These are phyloP conservation scores for Ptychadena robeensis DNA, from an alignment of 2,797 vertebrate genomes.

Conservation along the genomic window DNA sequence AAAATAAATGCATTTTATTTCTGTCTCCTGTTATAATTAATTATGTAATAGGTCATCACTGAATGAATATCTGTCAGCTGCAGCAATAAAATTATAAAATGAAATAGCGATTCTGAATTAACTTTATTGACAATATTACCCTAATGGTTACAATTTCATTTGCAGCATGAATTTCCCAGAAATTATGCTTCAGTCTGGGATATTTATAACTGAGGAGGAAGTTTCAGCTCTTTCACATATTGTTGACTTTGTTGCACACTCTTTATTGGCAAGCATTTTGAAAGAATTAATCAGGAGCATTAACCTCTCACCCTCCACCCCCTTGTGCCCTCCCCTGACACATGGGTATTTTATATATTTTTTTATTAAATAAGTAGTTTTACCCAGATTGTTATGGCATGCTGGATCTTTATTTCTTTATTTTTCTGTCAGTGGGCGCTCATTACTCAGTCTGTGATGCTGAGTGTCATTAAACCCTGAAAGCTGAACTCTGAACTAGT, in stretches of 20 bases:
- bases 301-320: neutral
- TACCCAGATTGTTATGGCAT: too few species aligned
- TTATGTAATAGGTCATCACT: conserved; percentile 18
- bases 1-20: conserved; percentile 38
- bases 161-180: conserved; percentile 4
- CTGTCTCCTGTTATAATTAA: conserved; percentile 21
- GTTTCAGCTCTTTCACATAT: neutral
- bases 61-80: conserved; percentile 22
- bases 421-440: too few species aligned
- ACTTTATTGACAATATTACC: conserved; percentile 19
- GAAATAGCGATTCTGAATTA: conserved; percentile 8
- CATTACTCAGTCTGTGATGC: too few species aligned
- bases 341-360: too few species aligned
- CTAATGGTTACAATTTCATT: conserved; percentile 28
- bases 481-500: too few species aligned
- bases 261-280: neutral
- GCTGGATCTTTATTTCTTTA: too few species aligned
- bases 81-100: conserved; percentile 9
- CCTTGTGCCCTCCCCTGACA: too few species aligned
- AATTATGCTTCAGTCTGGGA: neutral
- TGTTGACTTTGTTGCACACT: neutral
- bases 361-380: too few species aligned
- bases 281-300: neutral
- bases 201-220: conserved; percentile 4
- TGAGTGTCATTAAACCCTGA: too few species aligned